Base-by-base conservation (phyloP, 2,888 invertebrate species). In the Dolichomitus sp. region DNA sequence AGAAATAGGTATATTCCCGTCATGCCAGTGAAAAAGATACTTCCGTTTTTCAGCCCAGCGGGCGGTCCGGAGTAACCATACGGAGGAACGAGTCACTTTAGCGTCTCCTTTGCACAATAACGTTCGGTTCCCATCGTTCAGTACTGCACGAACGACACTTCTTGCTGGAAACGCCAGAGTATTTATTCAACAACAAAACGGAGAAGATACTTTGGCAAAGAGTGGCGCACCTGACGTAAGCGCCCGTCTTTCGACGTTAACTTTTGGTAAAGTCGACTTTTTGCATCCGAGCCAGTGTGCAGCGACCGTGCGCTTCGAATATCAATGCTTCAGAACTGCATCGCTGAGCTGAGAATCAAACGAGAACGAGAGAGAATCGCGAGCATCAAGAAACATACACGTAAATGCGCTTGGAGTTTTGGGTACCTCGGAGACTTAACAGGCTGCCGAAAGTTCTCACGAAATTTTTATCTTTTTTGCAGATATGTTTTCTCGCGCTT, bases 251-350 rank as follows among this genome's bases (percentile, higher is more conserved):
- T n/a, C 52, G 69, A 23, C 23, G 23, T 65, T 9, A 9, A 73
- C 69, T 85, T 85, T 86, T 85, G 85, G 86, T 74, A 78, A 86
- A 76, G 81, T 83, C 85, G 83, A 80, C 84, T 86, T 86, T 86
- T 86, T 86, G 65, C 84, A 65, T 17, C 48, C 30, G 59, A 45
- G 45, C 72, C 50, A 42, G 42, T 65, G 48, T 74, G 30, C 14
- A 40, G 7, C 70, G 70, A 63, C 65, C 54, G 30, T 80, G 82
- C 73, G 83, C 52, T 59, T 73, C 78, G 85, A 83, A 85, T 85
- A 85, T 79, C 78, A 83, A 85, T 84, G 83, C 50, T 42, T 30
- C 52, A 19, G 30, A 45, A 23, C 54, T 42, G 52, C 33, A n/a
- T 12, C 12, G 9, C 23, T 4, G 27, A 1, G 14, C 23, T 52